Evolutionary conservation across 92 coral and sea anemone species (phyloP), one percentile per base, ranked within the genome.

Genomic region (Porites lobata): DNA sequence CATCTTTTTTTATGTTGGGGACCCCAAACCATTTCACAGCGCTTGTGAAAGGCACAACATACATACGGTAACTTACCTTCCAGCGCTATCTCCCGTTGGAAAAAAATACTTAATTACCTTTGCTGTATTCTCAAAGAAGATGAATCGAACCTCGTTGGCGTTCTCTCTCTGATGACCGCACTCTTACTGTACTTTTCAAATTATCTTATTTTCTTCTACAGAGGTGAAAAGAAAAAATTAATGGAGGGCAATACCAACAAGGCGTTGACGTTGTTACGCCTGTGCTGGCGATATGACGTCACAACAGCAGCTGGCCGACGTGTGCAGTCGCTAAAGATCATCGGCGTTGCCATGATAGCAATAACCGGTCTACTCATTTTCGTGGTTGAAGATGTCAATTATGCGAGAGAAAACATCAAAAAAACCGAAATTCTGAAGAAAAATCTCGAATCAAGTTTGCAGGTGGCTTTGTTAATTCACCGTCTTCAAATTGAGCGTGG

Each of bases 401-500:
- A 72, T 15, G 88, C 91, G 12, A 64, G 78, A 1, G 52, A 59
- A 15, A 72, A 61, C 14, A 91, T 85, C 75, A 12, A 29, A 1
- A 62, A 21, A 17, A 88, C 84, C 50, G 70, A 63, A 22, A 50
- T 20, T 9, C 54, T 90, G 65, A 77, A 93, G 56, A 65, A 52
- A 2, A 85, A 82, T 1, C 80, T 93, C 0, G 72, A 83, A 2
- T 53, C 68, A 17, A 90, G 87, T 29, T 68, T 90, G 12, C 67
- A 77, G n/a, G 91, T 87, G 19, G 96, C 96, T n/a, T 56, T 32
- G n/a, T 50, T 93, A 74, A 90, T 93, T 13, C 96, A 93, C 81
- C 70, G 63, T 7, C 65, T 94, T 43, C 96, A 94, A 81, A 87
- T 85, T 0, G 94, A 94, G 71, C 91, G 96, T 20, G 96, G 94